Base-by-base conservation (phyloP, 2,113 vertebrate species). In the Lampris incognitus region DNA sequence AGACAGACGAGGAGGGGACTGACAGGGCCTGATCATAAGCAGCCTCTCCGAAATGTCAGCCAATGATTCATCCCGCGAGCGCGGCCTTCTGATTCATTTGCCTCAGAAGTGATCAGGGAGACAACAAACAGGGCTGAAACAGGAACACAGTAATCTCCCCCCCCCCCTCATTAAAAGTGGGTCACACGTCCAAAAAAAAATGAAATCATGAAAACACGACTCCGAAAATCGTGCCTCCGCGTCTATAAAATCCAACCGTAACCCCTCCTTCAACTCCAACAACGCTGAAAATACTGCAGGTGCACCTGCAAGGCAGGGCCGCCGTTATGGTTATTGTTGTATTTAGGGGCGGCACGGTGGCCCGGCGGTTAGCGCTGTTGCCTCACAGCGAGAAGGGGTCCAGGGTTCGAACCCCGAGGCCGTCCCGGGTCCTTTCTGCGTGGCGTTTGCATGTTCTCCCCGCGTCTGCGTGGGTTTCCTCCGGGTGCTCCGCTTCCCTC, bases 1-100 rank as follows among this genome's bases (percentile, higher is more conserved):
- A 62, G 73, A 83, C 79, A 77, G 44, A 79, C 24, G 42, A 41
- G 56, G 74, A 89, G 76, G 63, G 70, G 50, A 78, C 67, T 2
- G 36, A 79, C 66, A 82, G 55, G 60, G 79, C 74, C 36, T 79
- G 66, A 89, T 79, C 71, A 75, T 59, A 72, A 41, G 37, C 59
- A 7, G 51, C 60, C 50, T 76, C 82, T 69, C 24, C 13, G 0
- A 86, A 85, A 87, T 74, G 74, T 46, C 75, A 78, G 42, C 58
- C 11, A 76, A 49, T 74, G 69, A 84, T 71, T 87, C 70, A 80
- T 64, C 66, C 24, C 0, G 0, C 6, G 9, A 49, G 41, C 54
- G 38, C 40, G 48, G 39, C 41, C 42, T 85, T 74, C 24, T 74
- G 72, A 77, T 72, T 72, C 24, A 81, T 77, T 84, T 65, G 73